Evolutionary conservation across 2,797 vertebrate species (phyloP).

Genomic region (Valencia hispanica): DNA sequence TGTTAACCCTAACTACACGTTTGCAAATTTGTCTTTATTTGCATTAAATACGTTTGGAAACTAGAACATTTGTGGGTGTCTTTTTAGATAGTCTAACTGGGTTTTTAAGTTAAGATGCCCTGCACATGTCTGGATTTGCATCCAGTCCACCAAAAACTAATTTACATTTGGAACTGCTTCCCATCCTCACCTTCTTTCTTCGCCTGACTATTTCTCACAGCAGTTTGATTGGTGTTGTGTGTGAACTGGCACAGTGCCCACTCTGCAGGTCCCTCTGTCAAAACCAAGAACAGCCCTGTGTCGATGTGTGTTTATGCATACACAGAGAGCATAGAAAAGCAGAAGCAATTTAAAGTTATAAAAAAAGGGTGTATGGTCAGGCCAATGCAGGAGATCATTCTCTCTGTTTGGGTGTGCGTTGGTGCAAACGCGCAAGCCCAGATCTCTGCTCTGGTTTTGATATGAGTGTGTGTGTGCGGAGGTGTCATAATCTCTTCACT

Average conservation of each 20-base stretch:
- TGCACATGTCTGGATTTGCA: slow-evolving; percentile 23
- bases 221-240: slow-evolving; percentile 69
- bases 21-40: not conserved
- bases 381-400: slow-evolving; percentile 17
- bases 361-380: slow-evolving; percentile 2
- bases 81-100: not conserved
- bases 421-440: slow-evolving; percentile 14
- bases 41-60: not conserved
- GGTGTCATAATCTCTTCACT: slow-evolving; percentile 20
- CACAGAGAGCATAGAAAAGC: slow-evolving; percentile 32
- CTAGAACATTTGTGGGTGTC: not conserved
- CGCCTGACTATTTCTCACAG: slow-evolving; percentile 35
- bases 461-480: slow-evolving; percentile 21
- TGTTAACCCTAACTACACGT: not conserved
- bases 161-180: slow-evolving; percentile 24
- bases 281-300: slow-evolving; percentile 38
- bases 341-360: not conserved
- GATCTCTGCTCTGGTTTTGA: slow-evolving; percentile 6
- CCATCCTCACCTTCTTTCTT: slow-evolving; percentile 18
- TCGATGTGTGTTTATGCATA: slow-evolving; percentile 19
- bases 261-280: slow-evolving; percentile 62
- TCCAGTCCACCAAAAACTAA: slow-evolving; percentile 18
- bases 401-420: slow-evolving; percentile 34
- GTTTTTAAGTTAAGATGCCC: slow-evolving; percentile 9
- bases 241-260: slow-evolving; percentile 67